phyloP scores from a whole-genome alignment of 2,797 vertebrate genomes.

The Toxotes lorentzi region DNA sequence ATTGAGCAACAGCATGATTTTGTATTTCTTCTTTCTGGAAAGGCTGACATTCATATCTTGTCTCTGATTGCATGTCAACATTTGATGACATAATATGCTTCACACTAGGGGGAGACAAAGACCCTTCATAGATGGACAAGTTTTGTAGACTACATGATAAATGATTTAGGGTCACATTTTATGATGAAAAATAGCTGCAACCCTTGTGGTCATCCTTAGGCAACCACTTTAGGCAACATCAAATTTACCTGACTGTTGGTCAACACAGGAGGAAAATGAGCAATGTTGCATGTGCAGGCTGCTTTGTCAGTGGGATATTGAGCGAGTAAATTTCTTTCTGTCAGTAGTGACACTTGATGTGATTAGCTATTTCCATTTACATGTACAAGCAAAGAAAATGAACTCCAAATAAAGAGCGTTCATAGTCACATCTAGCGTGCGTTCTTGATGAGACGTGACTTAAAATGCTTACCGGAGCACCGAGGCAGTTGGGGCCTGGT shows the following conservation, averaged over 20 bases:
- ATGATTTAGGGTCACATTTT: slow-evolving; percentile 46
- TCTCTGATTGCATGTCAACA: slow-evolving; percentile 49
- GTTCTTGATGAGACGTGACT: slow-evolving; percentile 26
- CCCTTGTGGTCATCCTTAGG: neutral
- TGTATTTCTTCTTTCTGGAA: neutral
- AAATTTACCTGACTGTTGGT: neutral
- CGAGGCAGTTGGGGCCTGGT: slow-evolving; percentile 16
- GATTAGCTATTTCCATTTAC: slow-evolving; percentile 29
- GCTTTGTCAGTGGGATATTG: neutral
- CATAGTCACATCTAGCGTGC: neutral
- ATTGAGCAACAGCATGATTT: neutral
- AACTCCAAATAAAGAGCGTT: slow-evolving; percentile 30
- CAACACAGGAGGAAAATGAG: too few species aligned
- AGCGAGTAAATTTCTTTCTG: neutral
- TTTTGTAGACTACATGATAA: slow-evolving; percentile 43
- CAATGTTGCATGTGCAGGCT: neutral
- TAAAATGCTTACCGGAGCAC: slow-evolving; percentile 36
- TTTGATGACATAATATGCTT: slow-evolving; percentile 63
- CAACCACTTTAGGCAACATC: neutral
- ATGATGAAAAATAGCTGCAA: slow-evolving; percentile 25
- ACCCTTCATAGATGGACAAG: slow-evolving; percentile 62
- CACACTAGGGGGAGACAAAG: slow-evolving; percentile 86
- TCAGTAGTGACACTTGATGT: slow-evolving; percentile 1
- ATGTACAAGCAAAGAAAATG: slow-evolving; percentile 21
- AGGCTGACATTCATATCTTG: slow-evolving; percentile 6